A percentile compares a stretch with the other conserved stretches of the same genome.
Conservation (phyloP, 2,888 invertebrate species). For the Drosophila kuntzei region DNA sequence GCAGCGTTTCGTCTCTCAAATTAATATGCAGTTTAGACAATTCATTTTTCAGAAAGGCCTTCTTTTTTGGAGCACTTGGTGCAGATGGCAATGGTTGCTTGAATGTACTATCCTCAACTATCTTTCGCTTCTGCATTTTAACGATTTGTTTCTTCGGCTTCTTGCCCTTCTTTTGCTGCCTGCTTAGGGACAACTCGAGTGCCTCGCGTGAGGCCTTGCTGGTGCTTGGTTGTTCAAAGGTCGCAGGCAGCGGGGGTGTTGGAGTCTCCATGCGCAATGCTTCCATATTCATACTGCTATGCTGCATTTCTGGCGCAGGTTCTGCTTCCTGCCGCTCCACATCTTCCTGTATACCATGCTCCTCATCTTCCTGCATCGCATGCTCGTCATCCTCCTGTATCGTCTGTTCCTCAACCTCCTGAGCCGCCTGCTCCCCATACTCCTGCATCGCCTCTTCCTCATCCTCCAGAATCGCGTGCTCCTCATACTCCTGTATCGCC, state of each 20-base stretch:
- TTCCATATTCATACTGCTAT: slow-evolving; percentile 19
- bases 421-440: not conserved
- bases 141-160: not conserved
- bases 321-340: not conserved
- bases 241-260: not conserved
- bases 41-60: not conserved
- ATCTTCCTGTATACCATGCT: not conserved
- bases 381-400: not conserved
- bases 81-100: slow-evolving; percentile 46
- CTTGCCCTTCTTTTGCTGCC: not conserved
- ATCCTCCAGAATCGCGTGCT: not conserved
- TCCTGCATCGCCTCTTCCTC: not conserved
- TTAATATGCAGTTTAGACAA: slow-evolving; percentile 1
- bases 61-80: not conserved
- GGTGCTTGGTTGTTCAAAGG: slow-evolving; percentile 31
- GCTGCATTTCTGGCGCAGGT: not conserved
- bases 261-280: slow-evolving; percentile 17
- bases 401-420: not conserved
- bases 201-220: slow-evolving; percentile 34
- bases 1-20: not conserved
- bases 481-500: not conserved
- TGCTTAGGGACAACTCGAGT: not conserved
- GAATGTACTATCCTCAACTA: slow-evolving; percentile 17
- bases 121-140: not conserved
- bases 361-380: not conserved